Base-by-base conservation (phyloP, 2,888 invertebrate species). In the Emesis castigata region DNA sequence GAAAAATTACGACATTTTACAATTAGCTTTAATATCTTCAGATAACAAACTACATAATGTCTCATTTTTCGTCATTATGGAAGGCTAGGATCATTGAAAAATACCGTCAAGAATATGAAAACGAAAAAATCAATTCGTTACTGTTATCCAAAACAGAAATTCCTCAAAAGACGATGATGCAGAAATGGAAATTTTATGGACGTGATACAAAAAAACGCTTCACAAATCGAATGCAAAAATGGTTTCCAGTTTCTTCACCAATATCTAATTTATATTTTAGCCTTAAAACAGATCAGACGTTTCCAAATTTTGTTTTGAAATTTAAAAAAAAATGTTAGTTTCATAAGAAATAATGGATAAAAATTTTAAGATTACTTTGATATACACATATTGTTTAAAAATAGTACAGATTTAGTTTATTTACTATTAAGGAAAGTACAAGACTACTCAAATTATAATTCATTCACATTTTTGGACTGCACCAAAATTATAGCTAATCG, bases 281-380 rank as follows among this genome's bases (percentile, higher is more conserved):
- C 75, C 73, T 94, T 9, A 90, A 80, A 91, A 96, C 88, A 92
- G 97, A 88, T 94, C 97, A 86, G 84, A 92, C 92, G 0, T 91
- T 94, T 70, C 92, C 93, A 0, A 97, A 97, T 90, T 97, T 96
- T 81, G 90, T 97, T 2, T 73, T 96, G 18, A 97, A 97, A n/a
- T n/a, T n/a, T n/a, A n/a, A n/a, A n/a, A n/a, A n/a, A n/a, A n/a
- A n/a, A n/a, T n/a, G n/a, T n/a, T n/a, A n/a, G n/a, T n/a, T n/a
- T n/a, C n/a, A n/a, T n/a, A n/a, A n/a, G n/a, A n/a, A n/a, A n/a
- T n/a, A n/a, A n/a, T n/a, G n/a, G n/a, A n/a, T n/a, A n/a, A n/a
- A n/a, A n/a, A n/a, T n/a, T n/a, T n/a, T n/a, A n/a, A n/a, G n/a
- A n/a, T n/a, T n/a, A n/a, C n/a, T n/a, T n/a, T n/a, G n/a, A n/a